A percentile compares a stretch with the other conserved stretches of the same genome.
Evolutionary conservation across 37 sponge, comb jelly and placozoan species (phyloP).

Genomic region (Dysidea cf. avara): DNA sequence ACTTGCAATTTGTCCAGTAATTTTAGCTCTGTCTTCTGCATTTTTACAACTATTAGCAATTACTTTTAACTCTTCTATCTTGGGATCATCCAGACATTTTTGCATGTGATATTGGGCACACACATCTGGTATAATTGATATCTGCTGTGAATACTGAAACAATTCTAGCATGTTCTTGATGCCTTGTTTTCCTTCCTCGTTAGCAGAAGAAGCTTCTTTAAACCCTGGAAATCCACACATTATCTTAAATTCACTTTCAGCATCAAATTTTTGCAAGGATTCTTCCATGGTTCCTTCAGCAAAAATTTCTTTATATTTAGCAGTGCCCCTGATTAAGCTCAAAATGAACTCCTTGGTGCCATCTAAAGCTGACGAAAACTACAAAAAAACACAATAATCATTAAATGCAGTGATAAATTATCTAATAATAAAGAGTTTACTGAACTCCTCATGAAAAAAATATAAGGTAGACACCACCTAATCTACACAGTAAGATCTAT

Average conservation of each 20-base stretch:
- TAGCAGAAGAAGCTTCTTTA: background rate
- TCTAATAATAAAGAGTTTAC: too few species aligned
- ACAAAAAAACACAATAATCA: too few species aligned
- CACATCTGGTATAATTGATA: slow-evolving; percentile 17
- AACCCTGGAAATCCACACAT: background rate
- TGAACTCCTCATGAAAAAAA: too few species aligned
- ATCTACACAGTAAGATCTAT: too few species aligned
- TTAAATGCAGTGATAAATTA: too few species aligned
- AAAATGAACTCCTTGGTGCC: slow-evolving; percentile 19
- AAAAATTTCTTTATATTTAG: slow-evolving; percentile 54
- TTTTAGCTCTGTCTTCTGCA: slow-evolving; percentile 16
- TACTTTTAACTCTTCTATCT: slow-evolving; percentile 18
- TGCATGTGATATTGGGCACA: slow-evolving; percentile 31
- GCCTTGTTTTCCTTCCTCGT: background rate
- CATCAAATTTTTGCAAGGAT: slow-evolving; percentile 6
- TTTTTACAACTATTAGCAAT: background rate
- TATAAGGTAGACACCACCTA: too few species aligned
- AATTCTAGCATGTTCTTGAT: slow-evolving; percentile 38
- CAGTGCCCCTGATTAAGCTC: slow-evolving; percentile 46
- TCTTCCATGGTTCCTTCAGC: slow-evolving; percentile 36
- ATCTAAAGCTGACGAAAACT: slow-evolving; percentile 8
- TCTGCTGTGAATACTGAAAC: slow-evolving; percentile 22
- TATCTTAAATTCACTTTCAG: slow-evolving; percentile 6
- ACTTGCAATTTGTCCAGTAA: slow-evolving; percentile 45
- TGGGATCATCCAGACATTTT: slow-evolving; percentile 19